Conservation (phyloP, 1,140 invertebrate genomes). For the Drosophila nikananu region DNA sequence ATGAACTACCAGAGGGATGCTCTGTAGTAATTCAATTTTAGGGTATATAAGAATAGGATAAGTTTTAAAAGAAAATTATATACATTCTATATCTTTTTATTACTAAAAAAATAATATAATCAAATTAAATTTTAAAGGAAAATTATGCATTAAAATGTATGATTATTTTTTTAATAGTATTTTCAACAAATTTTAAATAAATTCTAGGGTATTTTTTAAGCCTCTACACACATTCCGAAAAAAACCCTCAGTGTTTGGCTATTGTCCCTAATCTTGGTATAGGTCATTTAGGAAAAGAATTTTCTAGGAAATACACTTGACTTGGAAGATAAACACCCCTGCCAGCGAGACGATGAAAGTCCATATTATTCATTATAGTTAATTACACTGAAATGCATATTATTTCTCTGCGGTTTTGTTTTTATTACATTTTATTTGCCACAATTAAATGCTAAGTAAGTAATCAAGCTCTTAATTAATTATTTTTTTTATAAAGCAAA, state of each 20-base stretch:
- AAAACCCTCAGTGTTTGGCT: neutral
- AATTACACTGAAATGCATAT: constrained; percentile 1
- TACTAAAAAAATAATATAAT: neutral
- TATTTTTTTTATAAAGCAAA: neutral
- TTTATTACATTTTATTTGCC: neutral
- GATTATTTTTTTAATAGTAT: neutral
- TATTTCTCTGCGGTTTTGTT: neutral
- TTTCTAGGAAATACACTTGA: constrained; percentile 33
- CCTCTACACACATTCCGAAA: neutral
- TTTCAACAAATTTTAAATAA: neutral
- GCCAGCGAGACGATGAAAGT: constrained; percentile 26
- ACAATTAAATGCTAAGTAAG: constrained; percentile 11
- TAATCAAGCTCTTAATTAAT: constrained; percentile 6
- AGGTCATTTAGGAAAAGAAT: constrained; percentile 32
- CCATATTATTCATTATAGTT: constrained; percentile 5
- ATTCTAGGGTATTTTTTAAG: neutral
- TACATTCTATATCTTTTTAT: neutral
- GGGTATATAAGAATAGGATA: neutral
- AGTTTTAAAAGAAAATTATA: no score
- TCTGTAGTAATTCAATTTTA: neutral
- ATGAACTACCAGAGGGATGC: neutral
- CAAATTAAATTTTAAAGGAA: neutral
- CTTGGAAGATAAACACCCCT: constrained; percentile 2
- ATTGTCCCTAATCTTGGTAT: constrained; percentile 29
- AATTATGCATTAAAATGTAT: neutral